Evolutionary conservation across 2,888 invertebrate genomes (phyloP), one percentile per base, ranked within the genome.

Genomic region (Trissonchulus latispiculum): DNA sequence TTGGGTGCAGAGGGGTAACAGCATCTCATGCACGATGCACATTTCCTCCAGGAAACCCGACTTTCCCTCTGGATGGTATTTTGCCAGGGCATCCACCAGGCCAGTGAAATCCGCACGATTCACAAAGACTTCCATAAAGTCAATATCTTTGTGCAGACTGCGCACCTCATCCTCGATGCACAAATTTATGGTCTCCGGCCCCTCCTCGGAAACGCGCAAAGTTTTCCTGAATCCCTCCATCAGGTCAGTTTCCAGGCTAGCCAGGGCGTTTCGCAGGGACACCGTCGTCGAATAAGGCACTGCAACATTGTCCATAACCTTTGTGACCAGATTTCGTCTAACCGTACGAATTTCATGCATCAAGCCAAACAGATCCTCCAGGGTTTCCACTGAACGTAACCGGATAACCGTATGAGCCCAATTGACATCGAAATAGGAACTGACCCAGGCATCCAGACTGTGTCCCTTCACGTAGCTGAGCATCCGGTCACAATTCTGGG

Each of bases 401-500:
- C 37, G 36, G 36, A 71, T 33, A 2, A 71, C 71, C 2, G 18
- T n/a, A n/a, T 70, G 68, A 23, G 69, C 36, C 73, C 73, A 73
- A 33, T 15, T n/a, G 36, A 35, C 67, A 48, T 69, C 69, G 8
- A 66, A n/a, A 33, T 35, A 73, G 2, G 59, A 36, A 1, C 2
- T 23, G 3, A 73, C 29, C 73, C 73, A 73, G 18, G 48, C 2
- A 29, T 73, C 69, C 18, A 73, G 70, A 31, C 67, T 69, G 61
- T 31, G 62, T 31, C 33, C 72, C 31, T 59, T 75, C 73, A 35
- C 72, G 66, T 28, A 70, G 66, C 35, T 72, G 72, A 61, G 77
- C 71, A 67, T 69, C 68, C 35, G 61, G 70, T 75, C 73, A 72
- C 72, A 75, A 36, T 35, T 73, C n/a, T 36, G 67, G 64, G 36